phyloP scores from a whole-genome alignment of 1,140 invertebrate genomes.

The Macrocentrus cingulum region DNA sequence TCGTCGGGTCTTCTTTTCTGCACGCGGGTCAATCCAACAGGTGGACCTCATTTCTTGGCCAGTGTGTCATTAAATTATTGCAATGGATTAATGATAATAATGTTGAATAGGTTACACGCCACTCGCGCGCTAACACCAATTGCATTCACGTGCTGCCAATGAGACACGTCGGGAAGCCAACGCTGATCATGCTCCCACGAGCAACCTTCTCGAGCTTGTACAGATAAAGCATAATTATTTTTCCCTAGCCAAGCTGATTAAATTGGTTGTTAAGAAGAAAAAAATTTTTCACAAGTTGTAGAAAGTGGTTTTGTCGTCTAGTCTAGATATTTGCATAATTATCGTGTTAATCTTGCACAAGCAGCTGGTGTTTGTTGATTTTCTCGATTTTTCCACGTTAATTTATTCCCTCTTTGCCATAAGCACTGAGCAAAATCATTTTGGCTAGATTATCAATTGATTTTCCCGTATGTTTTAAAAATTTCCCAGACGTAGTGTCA shows the following conservation, averaged over 20 bases:
- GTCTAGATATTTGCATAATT: too few species aligned
- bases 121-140: neutral
- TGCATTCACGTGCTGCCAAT: constrained; percentile 25
- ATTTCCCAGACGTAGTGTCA: too few species aligned
- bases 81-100: constrained; percentile 8
- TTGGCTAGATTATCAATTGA: too few species aligned
- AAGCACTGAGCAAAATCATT: too few species aligned
- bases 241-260: neutral
- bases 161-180: constrained; percentile 22
- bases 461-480: constrained; percentile 2
- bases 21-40: constrained; percentile 28
- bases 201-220: neutral
- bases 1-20: constrained; percentile 36
- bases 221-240: neutral
- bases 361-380: too few species aligned
- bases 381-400: too few species aligned
- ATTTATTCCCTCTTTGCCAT: too few species aligned
- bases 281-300: too few species aligned
- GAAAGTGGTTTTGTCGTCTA: too few species aligned
- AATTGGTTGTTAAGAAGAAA: too few species aligned
- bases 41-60: constrained; percentile 28
- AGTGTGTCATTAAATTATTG: constrained; percentile 8
- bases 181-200: constrained; percentile 24
- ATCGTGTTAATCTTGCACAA: too few species aligned
- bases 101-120: constrained; percentile 24